Base-by-base conservation (phyloP, 30 jellyfish, hydroid and myxozoan genomes). In the Rhopilema esculentum region DNA sequence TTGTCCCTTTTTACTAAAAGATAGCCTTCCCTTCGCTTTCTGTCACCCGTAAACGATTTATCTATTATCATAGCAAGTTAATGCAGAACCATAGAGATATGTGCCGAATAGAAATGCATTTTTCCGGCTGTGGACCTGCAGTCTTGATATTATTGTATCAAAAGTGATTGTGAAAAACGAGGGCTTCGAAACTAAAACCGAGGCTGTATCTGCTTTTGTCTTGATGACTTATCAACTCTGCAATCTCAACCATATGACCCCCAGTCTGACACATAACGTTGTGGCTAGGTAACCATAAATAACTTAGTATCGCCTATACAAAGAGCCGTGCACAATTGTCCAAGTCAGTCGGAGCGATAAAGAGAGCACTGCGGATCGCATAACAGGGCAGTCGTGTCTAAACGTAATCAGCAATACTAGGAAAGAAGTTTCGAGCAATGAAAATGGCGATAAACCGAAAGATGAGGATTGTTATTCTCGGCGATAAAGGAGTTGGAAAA, bases 401-500 rank as follows among this genome's bases (percentile, higher is more conserved):
- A 24, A 15, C 77, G 27, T 15, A 26, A 50, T 23, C 64, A 6
- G 8, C 30, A 6, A 24, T 23, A 24, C 8, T 4, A 9, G 51
- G 8, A 49, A 17, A 25, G 68, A 70, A 6, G 8, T 1, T 6
- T 9, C 27, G 24, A 75, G 78, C 21, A 1, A 53, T 75, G 71
- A 63, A 48, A 7, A 89, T 82, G 89, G 89, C 92, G 24, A 87
- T 81, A 75, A 74, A 83, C 62, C 48, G 87, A 21, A 83, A 81
- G 27, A 67, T 75, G 67, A 62, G 98, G 64, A 89, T 92, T 50
- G 95, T 87, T n/a, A 93, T 92, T 48, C 88, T 92, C n/a, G 98
- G 98, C 0, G 91, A 82, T 50, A 76, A 86, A 75, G 96, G 96
- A 32, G 98, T 92, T 22, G 98, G 98, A 20, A 92, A 92, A 66